These are phyloP conservation scores for Cossypha dichroa DNA, from an alignment of 2,797 vertebrate genomes.

Conservation along the genomic window DNA sequence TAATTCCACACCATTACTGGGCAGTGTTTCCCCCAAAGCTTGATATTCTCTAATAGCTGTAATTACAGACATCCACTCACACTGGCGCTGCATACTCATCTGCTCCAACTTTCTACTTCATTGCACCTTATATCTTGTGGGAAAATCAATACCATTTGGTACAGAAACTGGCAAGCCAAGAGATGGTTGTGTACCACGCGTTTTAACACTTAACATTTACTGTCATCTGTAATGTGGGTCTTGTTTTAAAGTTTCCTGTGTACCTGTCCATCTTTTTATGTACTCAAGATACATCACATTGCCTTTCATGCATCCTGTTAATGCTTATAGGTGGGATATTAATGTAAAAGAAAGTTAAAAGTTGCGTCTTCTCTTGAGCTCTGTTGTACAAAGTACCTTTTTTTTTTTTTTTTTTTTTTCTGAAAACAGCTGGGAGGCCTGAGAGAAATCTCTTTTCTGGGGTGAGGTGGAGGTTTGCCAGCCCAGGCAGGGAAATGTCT, in stretches of 20 bases:
- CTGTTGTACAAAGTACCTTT: background rate
- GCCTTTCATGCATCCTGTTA: background rate
- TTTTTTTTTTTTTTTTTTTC: background rate
- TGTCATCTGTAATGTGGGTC: background rate
- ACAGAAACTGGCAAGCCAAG: background rate
- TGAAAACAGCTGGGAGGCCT: background rate
- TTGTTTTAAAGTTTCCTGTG: background rate
- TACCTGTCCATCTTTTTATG: background rate
- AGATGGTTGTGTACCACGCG: background rate
- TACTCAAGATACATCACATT: background rate
- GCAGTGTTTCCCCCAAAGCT: background rate
- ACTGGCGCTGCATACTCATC: background rate
- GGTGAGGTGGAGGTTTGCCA: background rate
- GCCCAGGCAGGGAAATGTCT: background rate
- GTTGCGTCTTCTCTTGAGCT: background rate
- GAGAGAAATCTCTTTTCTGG: background rate
- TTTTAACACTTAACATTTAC: background rate
- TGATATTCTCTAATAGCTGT: background rate
- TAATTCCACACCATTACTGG: background rate
- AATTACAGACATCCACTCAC: background rate
- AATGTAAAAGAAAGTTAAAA: background rate
- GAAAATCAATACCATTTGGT: constrained; percentile 1
- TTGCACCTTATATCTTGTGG: background rate
- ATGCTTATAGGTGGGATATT: background rate
- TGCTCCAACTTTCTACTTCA: background rate